Base-by-base conservation (phyloP, 2,888 invertebrate genomes). In the Eupithecia dodoneata region DNA sequence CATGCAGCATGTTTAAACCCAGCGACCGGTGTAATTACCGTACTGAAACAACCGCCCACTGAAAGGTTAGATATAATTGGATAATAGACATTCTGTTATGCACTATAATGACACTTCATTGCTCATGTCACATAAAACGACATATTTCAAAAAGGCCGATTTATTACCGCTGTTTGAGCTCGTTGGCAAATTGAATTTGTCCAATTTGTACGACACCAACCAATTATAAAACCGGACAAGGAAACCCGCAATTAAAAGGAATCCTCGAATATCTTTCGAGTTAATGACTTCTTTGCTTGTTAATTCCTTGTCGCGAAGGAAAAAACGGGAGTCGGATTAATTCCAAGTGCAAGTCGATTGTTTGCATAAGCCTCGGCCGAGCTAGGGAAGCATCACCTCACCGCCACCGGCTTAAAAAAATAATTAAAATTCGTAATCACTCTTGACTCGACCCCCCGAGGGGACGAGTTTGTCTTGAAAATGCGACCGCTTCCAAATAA, bases 401-500 rank as follows among this genome's bases (percentile, higher is more conserved):
- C 89, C 88, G 93, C 94, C 93, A 94, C 94, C 91, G 95, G 94
- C 95, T 95, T 95, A 94, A 95, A 95, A 95, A 94, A 95, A 95
- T 95, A 95, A 95, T 95, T 95, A 95, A 95, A 95, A 95, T 94
- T 94, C 93, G 94, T 94, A 95, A 95, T 95, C 94, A 95, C 94
- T 95, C 94, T 93, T 94, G 95, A 95, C 92, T 94, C 92, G 90
- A 85, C 87, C 92, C 93, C 90, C 89, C 83, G 83, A 87, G 90
- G 91, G 89, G 89, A 86, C 76, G 83, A 86, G 87, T 87, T 85
- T 88, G 91, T 89, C 90, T 91, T 91, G 89, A 87, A 77, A 80
- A 82, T 59, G 81, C 76, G 72, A 83, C 72, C 80, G 81, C 81
- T 81, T 81, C 81, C 75, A 82, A 83, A 82, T 63, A 82, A 81